A percentile compares a stretch with the other conserved stretches of the same genome.
These are phyloP conservation scores for Egretta garzetta DNA, from an alignment of 2,113 vertebrate genomes.

Conservation along the genomic window DNA sequence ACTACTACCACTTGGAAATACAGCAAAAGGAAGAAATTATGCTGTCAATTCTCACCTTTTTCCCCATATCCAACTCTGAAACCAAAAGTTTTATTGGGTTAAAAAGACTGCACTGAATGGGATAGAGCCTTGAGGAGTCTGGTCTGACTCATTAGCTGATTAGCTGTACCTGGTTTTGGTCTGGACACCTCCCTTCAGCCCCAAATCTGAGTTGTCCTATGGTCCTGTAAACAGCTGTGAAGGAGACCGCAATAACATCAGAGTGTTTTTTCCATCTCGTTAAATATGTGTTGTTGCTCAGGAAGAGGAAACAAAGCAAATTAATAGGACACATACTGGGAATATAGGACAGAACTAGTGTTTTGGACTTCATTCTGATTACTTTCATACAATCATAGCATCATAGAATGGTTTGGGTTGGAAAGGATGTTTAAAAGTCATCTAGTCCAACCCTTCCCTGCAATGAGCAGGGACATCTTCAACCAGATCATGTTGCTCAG, in stretches of 20 bases:
- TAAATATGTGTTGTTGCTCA: not conserved
- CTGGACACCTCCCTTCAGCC: not conserved
- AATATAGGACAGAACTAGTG: not conserved
- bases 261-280: not conserved
- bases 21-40: not conserved
- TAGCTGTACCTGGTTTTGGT: not conserved
- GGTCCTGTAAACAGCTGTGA: not conserved
- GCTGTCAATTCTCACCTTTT: accelerated
- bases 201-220: not conserved
- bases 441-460: no score
- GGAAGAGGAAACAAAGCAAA: not conserved
- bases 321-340: not conserved
- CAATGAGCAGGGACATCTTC: no score
- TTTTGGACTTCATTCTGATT: not conserved
- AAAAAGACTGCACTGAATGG: not conserved
- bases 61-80: not conserved
- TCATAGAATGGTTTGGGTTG: no score
- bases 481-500: no score
- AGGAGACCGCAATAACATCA: not conserved
- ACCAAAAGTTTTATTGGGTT: not conserved
- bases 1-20: not conserved
- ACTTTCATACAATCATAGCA: no score
- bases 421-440: no score
- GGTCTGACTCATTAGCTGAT: not conserved
- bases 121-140: not conserved